Percentiles rank a stretch among this genome's conserved stretches.
These are phyloP conservation scores for Labroides dimidiatus DNA, from an alignment of 2,797 vertebrate species.

Conservation along the genomic window DNA sequence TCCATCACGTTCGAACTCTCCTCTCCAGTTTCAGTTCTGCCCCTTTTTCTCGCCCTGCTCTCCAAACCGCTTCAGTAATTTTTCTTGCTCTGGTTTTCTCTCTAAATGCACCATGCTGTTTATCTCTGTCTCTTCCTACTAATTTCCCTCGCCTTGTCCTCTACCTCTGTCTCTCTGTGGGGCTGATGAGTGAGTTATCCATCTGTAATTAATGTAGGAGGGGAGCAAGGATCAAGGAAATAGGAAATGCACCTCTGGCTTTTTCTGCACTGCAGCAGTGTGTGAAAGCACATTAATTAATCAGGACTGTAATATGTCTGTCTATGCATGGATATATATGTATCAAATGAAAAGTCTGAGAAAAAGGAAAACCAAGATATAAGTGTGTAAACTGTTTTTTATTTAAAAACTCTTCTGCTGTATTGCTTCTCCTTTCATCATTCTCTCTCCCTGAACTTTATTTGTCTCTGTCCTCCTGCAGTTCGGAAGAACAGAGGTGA, in stretches of 20 bases:
- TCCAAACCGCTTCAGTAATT: conserved; percentile 9
- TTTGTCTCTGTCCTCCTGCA: conserved; percentile 61
- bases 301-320: conserved; percentile 29
- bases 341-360: conserved; percentile 10
- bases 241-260: conserved; percentile 46
- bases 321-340: conserved; percentile 11
- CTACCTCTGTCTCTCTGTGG: conserved; percentile 36
- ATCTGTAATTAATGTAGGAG: conserved; percentile 69
- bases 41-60: background rate
- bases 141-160: conserved; percentile 22
- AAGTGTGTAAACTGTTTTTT: conserved; percentile 26
- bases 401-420: conserved; percentile 20
- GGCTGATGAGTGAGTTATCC: conserved; percentile 52
- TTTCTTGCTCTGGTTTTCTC: conserved; percentile 24
- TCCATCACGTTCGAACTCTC: conserved; percentile 1
- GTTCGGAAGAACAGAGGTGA: conserved; percentile 96
- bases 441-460: conserved; percentile 24
- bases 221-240: conserved; percentile 55
- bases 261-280: conserved; percentile 34
- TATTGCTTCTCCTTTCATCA: conserved; percentile 28
- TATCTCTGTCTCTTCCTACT: conserved; percentile 23
- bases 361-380: conserved; percentile 1
- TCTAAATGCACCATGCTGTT: conserved; percentile 16
- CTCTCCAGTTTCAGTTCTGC: background rate
- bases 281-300: conserved; percentile 57